Evolutionary conservation across 1,140 invertebrate species (phyloP).

Genomic region (Aphaenogaster floridana): DNA sequence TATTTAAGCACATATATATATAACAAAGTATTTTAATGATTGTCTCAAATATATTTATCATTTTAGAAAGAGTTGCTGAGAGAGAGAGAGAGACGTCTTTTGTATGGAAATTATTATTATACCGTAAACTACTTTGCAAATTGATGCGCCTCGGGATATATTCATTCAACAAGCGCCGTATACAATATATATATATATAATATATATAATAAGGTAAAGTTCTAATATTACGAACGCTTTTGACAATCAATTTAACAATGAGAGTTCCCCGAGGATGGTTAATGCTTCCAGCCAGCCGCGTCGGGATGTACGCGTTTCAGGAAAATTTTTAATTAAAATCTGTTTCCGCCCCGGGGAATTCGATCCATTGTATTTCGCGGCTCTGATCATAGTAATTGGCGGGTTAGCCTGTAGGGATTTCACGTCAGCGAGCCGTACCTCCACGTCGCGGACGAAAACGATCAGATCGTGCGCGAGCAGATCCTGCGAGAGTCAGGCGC

Average conservation of each 20-base stretch:
- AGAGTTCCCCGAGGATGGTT: neutral
- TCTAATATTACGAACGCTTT: neutral
- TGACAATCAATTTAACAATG: neutral
- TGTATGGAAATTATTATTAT: neutral
- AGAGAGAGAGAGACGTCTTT: too few relatives aligned
- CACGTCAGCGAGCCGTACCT: neutral
- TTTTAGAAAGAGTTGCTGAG: neutral
- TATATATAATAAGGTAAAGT: neutral
- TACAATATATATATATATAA: neutral
- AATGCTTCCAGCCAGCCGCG: neutral
- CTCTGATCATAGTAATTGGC: conserved; percentile 29
- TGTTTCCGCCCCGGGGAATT: neutral
- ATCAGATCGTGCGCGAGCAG: conserved; percentile 3
- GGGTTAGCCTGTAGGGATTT: conserved; percentile 6
- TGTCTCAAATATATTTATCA: neutral
- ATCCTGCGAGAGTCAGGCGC: neutral
- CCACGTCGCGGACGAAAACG: neutral
- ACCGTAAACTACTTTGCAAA: neutral
- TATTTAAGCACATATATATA: neutral
- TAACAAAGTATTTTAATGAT: neutral
- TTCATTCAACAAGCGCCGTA: neutral
- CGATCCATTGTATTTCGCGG: conserved; percentile 10
- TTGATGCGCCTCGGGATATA: neutral
- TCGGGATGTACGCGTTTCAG: neutral
- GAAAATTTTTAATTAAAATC: conserved; percentile 58